Evolutionary conservation across 2,888 invertebrate species (phyloP).

Genomic region (Coenonympha arcania): DNA sequence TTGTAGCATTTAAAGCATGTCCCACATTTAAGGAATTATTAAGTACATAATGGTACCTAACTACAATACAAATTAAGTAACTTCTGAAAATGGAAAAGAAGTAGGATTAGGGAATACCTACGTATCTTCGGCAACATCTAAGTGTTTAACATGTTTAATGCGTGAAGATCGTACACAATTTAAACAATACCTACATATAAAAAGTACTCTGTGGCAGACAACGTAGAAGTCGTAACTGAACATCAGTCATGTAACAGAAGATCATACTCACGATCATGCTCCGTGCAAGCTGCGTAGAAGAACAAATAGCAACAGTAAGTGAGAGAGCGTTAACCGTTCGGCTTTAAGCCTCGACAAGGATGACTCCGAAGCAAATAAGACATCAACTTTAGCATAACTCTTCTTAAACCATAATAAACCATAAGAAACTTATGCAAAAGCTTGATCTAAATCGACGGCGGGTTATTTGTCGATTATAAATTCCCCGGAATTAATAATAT

Average conservation of each 20-base stretch:
- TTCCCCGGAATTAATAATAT: too few species aligned
- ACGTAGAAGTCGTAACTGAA: constrained; percentile 21
- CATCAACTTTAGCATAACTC: constrained; percentile 23
- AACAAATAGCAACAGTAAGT: constrained; percentile 78
- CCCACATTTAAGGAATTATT: constrained; percentile 25
- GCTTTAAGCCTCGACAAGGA: constrained; percentile 46
- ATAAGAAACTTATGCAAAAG: constrained; percentile 16
- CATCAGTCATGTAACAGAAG: constrained; percentile 39
- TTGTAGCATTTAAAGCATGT: constrained; percentile 45
- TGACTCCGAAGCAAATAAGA: constrained; percentile 42
- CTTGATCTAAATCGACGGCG: constrained; percentile 10
- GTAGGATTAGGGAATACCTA: not conserved
- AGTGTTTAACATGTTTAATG: constrained; percentile 32
- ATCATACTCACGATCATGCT: constrained; percentile 90
- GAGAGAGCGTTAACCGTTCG: constrained; percentile 61
- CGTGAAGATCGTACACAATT: constrained; percentile 4
- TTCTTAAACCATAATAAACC: constrained; percentile 21
- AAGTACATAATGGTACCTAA: too few species aligned
- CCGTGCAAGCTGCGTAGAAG: constrained; percentile 86
- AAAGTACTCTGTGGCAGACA: too few species aligned
- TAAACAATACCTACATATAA: too few species aligned
- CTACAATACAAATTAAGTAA: constrained; percentile 41
- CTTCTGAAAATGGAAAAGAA: constrained; percentile 52
- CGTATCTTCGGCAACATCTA: constrained; percentile 39
- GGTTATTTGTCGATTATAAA: too few species aligned